Evolutionary conservation across 2,888 invertebrate genomes (phyloP), one percentile per base, ranked within the genome.

Genomic region (Leucophora obtusa): DNA sequence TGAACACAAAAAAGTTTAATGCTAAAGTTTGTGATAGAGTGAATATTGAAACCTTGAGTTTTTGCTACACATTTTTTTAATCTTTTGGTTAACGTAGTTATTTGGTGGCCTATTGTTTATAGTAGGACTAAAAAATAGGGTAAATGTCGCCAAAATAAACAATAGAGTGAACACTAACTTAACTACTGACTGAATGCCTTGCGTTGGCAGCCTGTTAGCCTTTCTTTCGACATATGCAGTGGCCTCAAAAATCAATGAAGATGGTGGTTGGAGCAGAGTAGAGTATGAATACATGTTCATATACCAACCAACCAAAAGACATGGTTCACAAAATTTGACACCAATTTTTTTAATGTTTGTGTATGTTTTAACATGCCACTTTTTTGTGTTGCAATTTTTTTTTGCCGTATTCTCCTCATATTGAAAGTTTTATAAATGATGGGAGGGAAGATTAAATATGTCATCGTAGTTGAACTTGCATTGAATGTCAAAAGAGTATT

Each of bases 401-500:
- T 47, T 68, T 71, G 35, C 60, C 47, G 71, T 56, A 14, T n/a
- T 66, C 10, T 11, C 1, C 24, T 53, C 68, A 38, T 66, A 63
- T 71, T 75, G 68, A 68, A 75, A 63, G 50, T 71, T 72, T 76
- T 58, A 43, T 72, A 66, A 74, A 70, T 28, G 72, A 66, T 73
- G 65, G 59, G 18, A 59, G 33, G 69, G 53, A 73, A 69, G 38
- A 73, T 81, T 77, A 74, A 81, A 77, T 71, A 77, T 81, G 81
- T 77, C 77, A 74, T 77, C 77, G 60, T 70, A 77, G 77, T 77
- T 81, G 77, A 81, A 81, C 81, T 81, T 81, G 81, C 65, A 70
- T 70, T 81, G 73, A 81, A 81, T 81, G 77, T 81, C 81, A 81
- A 77, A 79, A 73, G 58, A 66, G 24, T 62, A 35, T 35, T 58